phyloP scores from a whole-genome alignment of 2,113 vertebrate genomes.

The Serilophus lunatus region DNA sequence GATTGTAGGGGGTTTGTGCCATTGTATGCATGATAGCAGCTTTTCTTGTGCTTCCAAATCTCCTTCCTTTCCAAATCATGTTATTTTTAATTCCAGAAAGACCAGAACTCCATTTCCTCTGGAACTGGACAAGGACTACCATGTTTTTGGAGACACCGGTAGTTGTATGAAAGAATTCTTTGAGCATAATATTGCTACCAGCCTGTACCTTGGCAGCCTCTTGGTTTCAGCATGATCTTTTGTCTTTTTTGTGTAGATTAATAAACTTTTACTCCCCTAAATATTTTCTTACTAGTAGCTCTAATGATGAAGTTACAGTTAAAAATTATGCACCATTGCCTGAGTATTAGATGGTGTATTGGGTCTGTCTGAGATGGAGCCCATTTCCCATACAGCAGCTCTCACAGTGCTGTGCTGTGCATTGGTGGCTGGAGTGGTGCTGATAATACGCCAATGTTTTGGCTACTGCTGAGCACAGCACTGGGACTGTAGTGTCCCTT shows the following conservation, averaged over 20 bases:
- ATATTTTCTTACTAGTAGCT: neutral
- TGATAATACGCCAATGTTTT: no score
- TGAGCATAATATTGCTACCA: neutral
- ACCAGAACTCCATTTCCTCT: neutral
- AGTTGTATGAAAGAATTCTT: neutral
- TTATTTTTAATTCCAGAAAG: neutral
- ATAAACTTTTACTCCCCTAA: neutral
- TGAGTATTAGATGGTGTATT: neutral
- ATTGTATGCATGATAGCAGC: accelerated
- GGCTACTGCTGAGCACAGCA: no score
- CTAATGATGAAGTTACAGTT: neutral
- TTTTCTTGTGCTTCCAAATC: neutral
- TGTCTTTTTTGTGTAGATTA: neutral
- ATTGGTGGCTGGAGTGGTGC: no score
- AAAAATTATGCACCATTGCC: neutral
- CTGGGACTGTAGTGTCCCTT: no score
- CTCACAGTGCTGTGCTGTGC: no score
- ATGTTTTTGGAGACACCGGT: neutral
- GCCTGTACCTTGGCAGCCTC: neutral
- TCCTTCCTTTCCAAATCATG: neutral
- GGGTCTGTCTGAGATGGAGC: no score
- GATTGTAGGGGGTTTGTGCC: neutral
- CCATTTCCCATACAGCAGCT: no score
- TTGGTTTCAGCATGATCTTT: neutral
- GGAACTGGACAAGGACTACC: neutral